A percentile compares a stretch with the other conserved stretches of the same genome.
These are phyloP conservation scores for Sorex maritimensis DNA, from an alignment of 2,797 vertebrate species.

Conservation along the genomic window DNA sequence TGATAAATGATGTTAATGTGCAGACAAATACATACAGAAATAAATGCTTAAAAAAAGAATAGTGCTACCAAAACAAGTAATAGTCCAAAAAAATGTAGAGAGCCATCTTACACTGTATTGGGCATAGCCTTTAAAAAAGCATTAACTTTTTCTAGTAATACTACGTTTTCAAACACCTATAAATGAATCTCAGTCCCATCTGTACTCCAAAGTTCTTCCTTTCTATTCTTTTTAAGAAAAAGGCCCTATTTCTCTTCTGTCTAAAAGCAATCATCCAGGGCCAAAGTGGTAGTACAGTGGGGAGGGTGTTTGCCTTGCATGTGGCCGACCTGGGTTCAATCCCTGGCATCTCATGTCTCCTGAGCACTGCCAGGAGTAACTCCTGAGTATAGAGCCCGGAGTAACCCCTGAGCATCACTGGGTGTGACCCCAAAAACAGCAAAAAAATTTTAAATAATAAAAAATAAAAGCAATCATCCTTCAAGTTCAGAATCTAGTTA, in stretches of 20 bases:
- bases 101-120: constrained; percentile 1
- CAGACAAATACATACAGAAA: not conserved
- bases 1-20: constrained; percentile 30
- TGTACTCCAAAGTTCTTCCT: constrained; percentile 11
- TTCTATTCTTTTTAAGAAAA: constrained; percentile 15
- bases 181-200: not conserved
- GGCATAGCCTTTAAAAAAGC: not conserved
- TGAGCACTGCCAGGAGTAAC: too few species aligned
- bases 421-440: too few species aligned
- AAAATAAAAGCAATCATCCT: not conserved
- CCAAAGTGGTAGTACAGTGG: too few species aligned
- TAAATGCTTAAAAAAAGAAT: constrained; percentile 42
- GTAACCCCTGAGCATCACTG: too few species aligned
- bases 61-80: not conserved
- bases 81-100: constrained; percentile 41
- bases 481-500: not conserved
- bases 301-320: too few species aligned
- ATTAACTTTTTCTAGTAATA: not conserved
- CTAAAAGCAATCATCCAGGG: not conserved
- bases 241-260: constrained; percentile 34
- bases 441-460: too few species aligned
- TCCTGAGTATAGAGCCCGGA: too few species aligned
- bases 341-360: too few species aligned
- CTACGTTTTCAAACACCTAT: not conserved
- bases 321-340: too few species aligned